These are phyloP conservation scores for Notechis scutatus DNA, from an alignment of 2,113 vertebrate genomes.

Conservation along the genomic window DNA sequence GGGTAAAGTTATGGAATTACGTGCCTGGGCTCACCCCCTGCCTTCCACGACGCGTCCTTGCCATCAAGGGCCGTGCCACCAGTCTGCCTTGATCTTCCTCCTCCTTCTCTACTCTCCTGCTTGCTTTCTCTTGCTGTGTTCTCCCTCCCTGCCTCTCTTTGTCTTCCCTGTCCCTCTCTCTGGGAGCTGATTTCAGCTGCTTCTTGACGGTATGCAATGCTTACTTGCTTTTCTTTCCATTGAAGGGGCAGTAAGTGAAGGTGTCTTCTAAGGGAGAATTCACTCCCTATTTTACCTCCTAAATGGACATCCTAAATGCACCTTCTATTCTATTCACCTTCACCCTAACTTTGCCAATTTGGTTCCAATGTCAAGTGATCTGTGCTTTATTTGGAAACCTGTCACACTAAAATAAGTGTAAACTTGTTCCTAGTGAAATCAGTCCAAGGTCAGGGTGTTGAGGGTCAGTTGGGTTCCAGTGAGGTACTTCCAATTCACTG, in stretches of 20 bases:
- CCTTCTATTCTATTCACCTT: background rate
- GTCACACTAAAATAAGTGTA: background rate
- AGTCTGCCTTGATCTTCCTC: slow-evolving; percentile 88
- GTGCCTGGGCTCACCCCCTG: slow-evolving; percentile 96
- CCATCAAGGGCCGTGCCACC: slow-evolving; percentile 98
- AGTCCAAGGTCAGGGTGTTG: background rate
- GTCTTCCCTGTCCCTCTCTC: slow-evolving; percentile 57
- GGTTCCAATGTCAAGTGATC: background rate
- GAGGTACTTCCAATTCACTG: background rate
- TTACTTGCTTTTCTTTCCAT: slow-evolving; percentile 53
- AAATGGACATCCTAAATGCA: accelerated
- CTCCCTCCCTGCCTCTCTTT: slow-evolving; percentile 51
- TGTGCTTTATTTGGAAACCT: slow-evolving; percentile 1
- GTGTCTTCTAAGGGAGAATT: slow-evolving; percentile 22
- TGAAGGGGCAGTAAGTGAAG: slow-evolving; percentile 28
- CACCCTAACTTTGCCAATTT: background rate
- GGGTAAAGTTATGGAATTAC: slow-evolving; percentile 99
- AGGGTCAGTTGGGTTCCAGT: background rate
- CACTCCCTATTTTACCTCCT: background rate
- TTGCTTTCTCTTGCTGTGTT: slow-evolving; percentile 51
- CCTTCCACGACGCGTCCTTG: slow-evolving; percentile 96
- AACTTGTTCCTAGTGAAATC: background rate
- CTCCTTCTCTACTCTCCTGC: slow-evolving; percentile 56
- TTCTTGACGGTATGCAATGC: slow-evolving; percentile 75
- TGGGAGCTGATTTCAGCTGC: slow-evolving; percentile 72